Conservation (phyloP, 2,113 vertebrate genomes). For the Cebidichthys violaceus region DNA sequence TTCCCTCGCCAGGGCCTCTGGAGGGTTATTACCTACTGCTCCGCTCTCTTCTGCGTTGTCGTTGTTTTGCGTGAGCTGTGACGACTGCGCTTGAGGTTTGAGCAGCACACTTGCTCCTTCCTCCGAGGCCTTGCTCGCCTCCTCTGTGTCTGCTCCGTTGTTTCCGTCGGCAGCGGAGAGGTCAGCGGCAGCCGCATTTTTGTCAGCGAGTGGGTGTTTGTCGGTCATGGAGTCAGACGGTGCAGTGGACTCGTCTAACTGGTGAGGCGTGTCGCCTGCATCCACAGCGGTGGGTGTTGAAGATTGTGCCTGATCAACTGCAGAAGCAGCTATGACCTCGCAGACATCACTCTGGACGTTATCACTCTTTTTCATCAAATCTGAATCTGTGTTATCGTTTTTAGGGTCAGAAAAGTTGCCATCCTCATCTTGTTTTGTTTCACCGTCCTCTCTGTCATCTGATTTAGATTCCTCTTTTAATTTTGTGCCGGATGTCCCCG, state of each 20-base stretch:
- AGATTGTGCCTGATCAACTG: constrained; percentile 3
- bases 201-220: not conserved
- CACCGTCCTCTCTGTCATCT: constrained; percentile 1
- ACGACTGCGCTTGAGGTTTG: constrained; percentile 56
- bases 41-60: not conserved
- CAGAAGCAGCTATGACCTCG: not conserved
- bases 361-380: constrained; percentile 6
- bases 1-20: constrained; percentile 36
- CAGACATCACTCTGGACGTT: not conserved
- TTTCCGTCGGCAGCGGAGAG: constrained; percentile 28
- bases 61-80: constrained; percentile 8
- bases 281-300: not conserved
- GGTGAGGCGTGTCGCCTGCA: not conserved
- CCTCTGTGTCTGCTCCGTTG: constrained; percentile 54
- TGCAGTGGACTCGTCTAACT: not conserved
- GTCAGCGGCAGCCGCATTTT: not conserved
- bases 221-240: not conserved
- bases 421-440: constrained; percentile 46
- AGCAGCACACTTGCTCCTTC: constrained; percentile 72
- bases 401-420: constrained; percentile 1
- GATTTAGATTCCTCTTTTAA: constrained; percentile 20
- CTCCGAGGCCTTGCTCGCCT: constrained; percentile 65
- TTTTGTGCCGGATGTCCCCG: not conserved
- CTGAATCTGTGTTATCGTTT: constrained; percentile 23
- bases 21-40: not conserved